These are phyloP conservation scores for Amphipoea lucens DNA, from an alignment of 2,888 invertebrate species.

Conservation along the genomic window DNA sequence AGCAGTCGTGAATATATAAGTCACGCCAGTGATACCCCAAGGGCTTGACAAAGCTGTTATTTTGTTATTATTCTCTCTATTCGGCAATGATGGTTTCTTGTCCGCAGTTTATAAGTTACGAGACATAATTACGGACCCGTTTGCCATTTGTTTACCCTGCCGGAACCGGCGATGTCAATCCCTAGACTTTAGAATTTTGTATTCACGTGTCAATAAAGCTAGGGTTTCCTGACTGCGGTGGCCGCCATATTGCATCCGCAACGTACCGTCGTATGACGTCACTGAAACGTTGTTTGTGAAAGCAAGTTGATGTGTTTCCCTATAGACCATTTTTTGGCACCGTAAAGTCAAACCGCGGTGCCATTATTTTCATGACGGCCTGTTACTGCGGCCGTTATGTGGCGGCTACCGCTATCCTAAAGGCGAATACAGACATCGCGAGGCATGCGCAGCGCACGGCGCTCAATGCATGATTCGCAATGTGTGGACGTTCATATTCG, in stretches of 20 bases:
- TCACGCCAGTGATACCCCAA: constrained; percentile 4
- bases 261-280: too few species aligned
- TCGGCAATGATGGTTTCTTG: not conserved
- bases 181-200: not conserved
- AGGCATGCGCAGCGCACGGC: too few species aligned
- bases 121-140: not conserved
- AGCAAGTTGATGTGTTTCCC: not conserved
- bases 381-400: too few species aligned
- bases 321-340: not conserved
- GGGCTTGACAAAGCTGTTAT: not conserved
- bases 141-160: not conserved
- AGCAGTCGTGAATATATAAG: not conserved
- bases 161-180: not conserved
- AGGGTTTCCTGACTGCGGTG: too few species aligned
- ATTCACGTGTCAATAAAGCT: too few species aligned
- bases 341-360: not conserved
- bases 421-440: too few species aligned
- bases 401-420: not conserved
- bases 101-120: not conserved
- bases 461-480: too few species aligned
- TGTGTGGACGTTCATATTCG: too few species aligned
- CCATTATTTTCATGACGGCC: not conserved
- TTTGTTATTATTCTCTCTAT: constrained; percentile 21
- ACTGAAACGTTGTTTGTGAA: too few species aligned
- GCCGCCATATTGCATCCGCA: too few species aligned